Evolutionary conservation across 2,797 vertebrate species (phyloP), one percentile per base, ranked within the genome.

Genomic region (Paguma larvata): DNA sequence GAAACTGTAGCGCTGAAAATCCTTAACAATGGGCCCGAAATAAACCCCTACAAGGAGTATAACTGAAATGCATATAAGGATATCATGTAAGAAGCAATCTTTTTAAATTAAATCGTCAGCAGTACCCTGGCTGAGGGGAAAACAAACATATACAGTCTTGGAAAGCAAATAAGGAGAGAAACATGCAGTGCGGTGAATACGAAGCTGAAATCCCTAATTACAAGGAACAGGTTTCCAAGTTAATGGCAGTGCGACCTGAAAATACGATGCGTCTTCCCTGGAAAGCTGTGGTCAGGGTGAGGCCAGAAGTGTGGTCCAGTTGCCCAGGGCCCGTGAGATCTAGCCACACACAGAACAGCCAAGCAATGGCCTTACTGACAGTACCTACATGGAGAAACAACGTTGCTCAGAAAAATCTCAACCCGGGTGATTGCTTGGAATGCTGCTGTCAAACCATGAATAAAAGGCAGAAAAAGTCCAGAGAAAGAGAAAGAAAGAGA

Each of bases 1-100:
- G 77, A 38, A 85, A 11, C 1, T 77, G 38, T 62, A 12, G 7
- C 51, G 32, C 3, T 73, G 46, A 70, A 98, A 27, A 10, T 90
- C 12, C 94, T 95, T 95, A 94, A 96, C 8, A 97, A 63, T 41
- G 96, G 14, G 4, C 86, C 14, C 46, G 78, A 82, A 56, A 85
- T 72, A 34, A 23, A 90, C 68, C 79, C 72, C 5, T 85, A 11
- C 23, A 68, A 14, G 25, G 65, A 62, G 34, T 48, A 32, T 59
- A 94, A 65, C 78, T 80, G 23, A 97, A 86, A 53, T 78, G 5
- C 6, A 59, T 4, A 19, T 68, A 79, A 94, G 25, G 13, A 65
- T 94, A 93, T 27, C 32, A 23, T 0, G 56, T 11, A 93, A 41
- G 0, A 95, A 25, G 73, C 41, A 95, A 80, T 0, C 0, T 18